A percentile compares a stretch with the other conserved stretches of the same genome.
These are phyloP conservation scores for Piezodorus guildinii DNA, from an alignment of 1,140 invertebrate genomes.

Conservation along the genomic window DNA sequence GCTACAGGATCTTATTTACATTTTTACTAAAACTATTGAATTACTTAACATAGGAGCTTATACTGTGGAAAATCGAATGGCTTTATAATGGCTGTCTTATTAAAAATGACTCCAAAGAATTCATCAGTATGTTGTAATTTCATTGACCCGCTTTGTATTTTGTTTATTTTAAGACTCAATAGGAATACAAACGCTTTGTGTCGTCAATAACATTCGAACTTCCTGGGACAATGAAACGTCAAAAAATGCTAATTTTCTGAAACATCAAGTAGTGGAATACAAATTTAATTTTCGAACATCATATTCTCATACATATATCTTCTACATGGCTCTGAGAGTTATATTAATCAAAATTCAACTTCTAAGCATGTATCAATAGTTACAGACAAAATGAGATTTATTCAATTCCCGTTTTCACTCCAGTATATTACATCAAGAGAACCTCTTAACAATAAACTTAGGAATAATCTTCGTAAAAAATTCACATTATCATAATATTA, in stretches of 20 bases:
- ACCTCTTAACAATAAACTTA: slow-evolving; percentile 2
- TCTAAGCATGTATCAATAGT: no score
- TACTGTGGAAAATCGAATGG: no score
- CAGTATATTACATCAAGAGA: no score
- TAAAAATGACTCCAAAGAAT: background rate
- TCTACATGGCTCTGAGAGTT: slow-evolving; percentile 5
- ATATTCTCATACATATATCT: background rate
- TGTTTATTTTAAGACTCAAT: slow-evolving; percentile 1
- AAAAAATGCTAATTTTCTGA: background rate
- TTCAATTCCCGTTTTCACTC: no score
- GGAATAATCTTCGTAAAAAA: slow-evolving; percentile 8
- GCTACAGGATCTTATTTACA: no score
- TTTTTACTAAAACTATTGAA: no score
- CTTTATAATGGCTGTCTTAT: no score
- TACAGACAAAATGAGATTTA: no score
- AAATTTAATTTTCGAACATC: no score
- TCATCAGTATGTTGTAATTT: slow-evolving; percentile 1
- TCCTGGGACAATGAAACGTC: background rate
- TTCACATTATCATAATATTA: slow-evolving; percentile 1
- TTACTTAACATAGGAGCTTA: no score
- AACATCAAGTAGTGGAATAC: no score
- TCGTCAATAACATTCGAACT: background rate
- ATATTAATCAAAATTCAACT: background rate
- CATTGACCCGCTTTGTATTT: slow-evolving; percentile 5
- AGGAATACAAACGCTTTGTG: slow-evolving; percentile 5